Conservation (phyloP, 2,797 vertebrate species). For the Morelia viridis region DNA sequence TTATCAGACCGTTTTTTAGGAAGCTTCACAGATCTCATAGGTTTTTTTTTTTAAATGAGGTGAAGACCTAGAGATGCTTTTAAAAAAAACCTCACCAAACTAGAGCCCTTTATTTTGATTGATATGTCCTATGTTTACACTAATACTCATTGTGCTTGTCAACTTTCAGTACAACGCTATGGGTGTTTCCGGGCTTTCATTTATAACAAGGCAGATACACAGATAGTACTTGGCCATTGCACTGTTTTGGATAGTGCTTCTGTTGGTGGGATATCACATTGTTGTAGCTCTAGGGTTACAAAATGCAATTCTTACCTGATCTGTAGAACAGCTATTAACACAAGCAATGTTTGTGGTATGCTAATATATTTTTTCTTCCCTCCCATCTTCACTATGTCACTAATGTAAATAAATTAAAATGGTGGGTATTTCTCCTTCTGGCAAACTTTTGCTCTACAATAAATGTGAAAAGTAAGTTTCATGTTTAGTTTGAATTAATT, state of each 20-base stretch:
- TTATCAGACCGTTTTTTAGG: constrained; percentile 38
- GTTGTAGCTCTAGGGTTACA: background rate
- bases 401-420: background rate
- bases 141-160: background rate
- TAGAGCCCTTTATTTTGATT: background rate
- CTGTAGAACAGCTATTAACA: background rate
- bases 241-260: background rate
- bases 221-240: background rate
- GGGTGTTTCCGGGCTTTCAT: background rate
- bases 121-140: background rate
- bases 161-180: background rate
- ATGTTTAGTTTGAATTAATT: constrained; percentile 37
- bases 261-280: background rate
- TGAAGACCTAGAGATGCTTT: constrained; percentile 41
- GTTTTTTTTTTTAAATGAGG: constrained; percentile 6
- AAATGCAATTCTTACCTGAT: background rate
- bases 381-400: background rate
- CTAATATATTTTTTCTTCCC: background rate
- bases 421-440: background rate
- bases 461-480: constrained; percentile 39
- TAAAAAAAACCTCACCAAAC: background rate
- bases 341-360: background rate
- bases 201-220: background rate
- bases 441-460: constrained; percentile 1
- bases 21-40: constrained; percentile 37